Base-by-base conservation (phyloP, 1,140 invertebrate genomes). In the Bradysia coprophila region DNA sequence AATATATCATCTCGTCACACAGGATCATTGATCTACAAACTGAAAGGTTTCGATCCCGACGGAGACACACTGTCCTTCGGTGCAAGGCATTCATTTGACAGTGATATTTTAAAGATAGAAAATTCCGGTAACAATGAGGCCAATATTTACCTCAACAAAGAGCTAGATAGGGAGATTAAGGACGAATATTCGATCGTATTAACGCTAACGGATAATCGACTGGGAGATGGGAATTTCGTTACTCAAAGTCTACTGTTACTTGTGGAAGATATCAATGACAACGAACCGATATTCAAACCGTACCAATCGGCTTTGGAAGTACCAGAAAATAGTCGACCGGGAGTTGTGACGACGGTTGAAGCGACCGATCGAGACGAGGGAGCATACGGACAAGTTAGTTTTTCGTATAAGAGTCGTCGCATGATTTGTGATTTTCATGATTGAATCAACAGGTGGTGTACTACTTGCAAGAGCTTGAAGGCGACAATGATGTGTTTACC, bases 231-330 rank as follows among this genome's bases (percentile, higher is more conserved):
- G 38, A 88, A 88, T 57, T 91, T 78, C 62, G 81, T 94, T 43
- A 90, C 84, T 4, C 88, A 92, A 64, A 88, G 85, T 53, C 71
- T 93, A 41, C 63, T 92, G 41, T 62, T 92, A 13, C 65, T 91
- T 38, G 85, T 93, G 1, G 87, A 92, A 63, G 89, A 94, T 59
- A 78, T 88, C 9, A 93, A 93, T 51, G 89, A 93, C 64, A 89
- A 89, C 65, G 75, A 76, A 45, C 88, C 89, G 3, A 71, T 87
- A 38, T 93, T 92, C 59, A 75, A 79, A 51, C 78, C 83, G 11
- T 88, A 89, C 63, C 79, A 81, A 45, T 75, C 81, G 4, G 80
- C 84, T 22, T 65, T 93, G 39, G 76, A 73, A 40, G 68, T 92
- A 3, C 72, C 69, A 38, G 87, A 93, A 66, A 76, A 91, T 57